Conservation (phyloP, 2,888 invertebrate genomes). For the Epinotia demarniana region DNA sequence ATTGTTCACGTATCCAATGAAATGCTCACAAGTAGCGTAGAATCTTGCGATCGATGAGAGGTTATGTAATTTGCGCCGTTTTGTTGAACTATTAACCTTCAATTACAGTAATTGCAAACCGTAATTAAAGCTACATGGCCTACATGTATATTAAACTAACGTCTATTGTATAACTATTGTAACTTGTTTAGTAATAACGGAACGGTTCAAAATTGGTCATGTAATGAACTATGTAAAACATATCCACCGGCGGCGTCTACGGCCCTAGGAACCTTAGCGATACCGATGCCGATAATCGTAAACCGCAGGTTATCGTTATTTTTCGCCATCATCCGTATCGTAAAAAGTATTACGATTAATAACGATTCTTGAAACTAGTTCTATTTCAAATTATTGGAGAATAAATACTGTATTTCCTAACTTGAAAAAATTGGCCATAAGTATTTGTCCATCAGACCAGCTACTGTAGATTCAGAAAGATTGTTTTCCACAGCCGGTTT, state of each 20-base stretch:
- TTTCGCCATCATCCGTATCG: too few relatives aligned
- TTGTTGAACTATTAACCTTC: constrained; percentile 18
- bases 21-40: constrained; percentile 9
- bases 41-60: constrained; percentile 24
- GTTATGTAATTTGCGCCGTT: neutral
- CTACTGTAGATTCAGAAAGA: too few relatives aligned
- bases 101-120: constrained; percentile 34
- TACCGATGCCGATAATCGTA: too few relatives aligned
- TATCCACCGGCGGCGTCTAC: neutral
- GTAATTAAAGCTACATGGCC: constrained; percentile 16
- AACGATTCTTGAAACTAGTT: too few relatives aligned
- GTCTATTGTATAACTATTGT: neutral
- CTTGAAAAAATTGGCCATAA: too few relatives aligned
- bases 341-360: too few relatives aligned
- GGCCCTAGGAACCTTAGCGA: too few relatives aligned
- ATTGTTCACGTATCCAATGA: constrained; percentile 1
- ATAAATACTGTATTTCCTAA: too few relatives aligned
- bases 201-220: neutral
- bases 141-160: neutral
- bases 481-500: too few relatives aligned
- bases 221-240: neutral
- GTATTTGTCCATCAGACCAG: too few relatives aligned
- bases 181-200: neutral
- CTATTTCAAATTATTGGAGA: too few relatives aligned
- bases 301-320: too few relatives aligned